Evolutionary conservation across 2,113 vertebrate species (phyloP), one percentile per base, ranked within the genome.

Genomic region (Melanotaenia duboulayi): DNA sequence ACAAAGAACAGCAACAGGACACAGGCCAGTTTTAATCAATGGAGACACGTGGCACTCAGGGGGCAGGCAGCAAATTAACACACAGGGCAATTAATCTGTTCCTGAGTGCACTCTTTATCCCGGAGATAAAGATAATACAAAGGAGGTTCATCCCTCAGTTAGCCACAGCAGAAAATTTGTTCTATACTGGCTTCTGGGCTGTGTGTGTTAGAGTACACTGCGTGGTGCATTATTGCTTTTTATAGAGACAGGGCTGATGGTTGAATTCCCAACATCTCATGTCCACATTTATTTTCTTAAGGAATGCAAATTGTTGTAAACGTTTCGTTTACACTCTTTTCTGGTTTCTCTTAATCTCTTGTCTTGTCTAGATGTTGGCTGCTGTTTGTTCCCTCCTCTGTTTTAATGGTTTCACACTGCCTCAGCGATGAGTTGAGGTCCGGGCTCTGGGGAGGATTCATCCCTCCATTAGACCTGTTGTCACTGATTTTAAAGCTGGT

Each of bases 21-120:
- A 55, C 49, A 44, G 80, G 78, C 80, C 84, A 52, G 82, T 85
- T 85, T 83, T 83, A 91, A 92, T 91, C 85, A 91, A 84, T 85
- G 80, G 67, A 85, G 85, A 90, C 76, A 59, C 48, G 68, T 65
- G 66, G 81, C 42, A 54, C 79, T 71, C 57, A 65, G 48, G 56
- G 55, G 72, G 63, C 25, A 23, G 74, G 71, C 75, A 10, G 73
- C 75, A 81, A 84, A 91, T 89, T 85, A 89, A 91, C 83, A 82
- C 64, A 25, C 12, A 16, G 64, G 81, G 78, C 83, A 82, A 92
- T 92, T 91, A 86, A 88, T 89, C 78, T 80, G 76, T 23, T 65
- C 77, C 71, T 24, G 50, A 81, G 64, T n/a, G 14, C 42, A 62
- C 44, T 64, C 52, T 76, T 65, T 24, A 78, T 37, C 65, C 13